Evolutionary conservation across 2,888 invertebrate genomes (phyloP).

Genomic region (Tenthredo livida): DNA sequence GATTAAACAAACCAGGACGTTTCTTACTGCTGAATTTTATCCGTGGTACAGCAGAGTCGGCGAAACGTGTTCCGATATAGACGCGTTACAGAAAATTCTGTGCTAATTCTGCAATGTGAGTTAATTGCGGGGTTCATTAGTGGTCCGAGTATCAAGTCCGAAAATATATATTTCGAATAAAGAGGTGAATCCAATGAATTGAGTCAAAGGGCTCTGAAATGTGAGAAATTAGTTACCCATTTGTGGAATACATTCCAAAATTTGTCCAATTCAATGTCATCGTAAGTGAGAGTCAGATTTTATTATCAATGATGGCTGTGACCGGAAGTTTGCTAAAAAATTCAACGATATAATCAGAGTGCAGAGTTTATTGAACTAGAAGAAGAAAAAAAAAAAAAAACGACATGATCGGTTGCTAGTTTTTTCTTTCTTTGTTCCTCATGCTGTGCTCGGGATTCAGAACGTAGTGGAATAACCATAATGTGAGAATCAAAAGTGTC

Average conservation of each 20-base stretch:
- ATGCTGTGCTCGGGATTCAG: background rate
- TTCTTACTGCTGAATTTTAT: background rate
- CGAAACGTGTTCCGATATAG: background rate
- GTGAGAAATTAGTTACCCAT: background rate
- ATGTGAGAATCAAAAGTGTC: conserved; percentile 21
- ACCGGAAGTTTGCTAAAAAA: background rate
- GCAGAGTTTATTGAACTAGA: background rate
- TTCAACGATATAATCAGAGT: background rate
- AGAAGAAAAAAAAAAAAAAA: background rate
- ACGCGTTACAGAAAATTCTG: background rate
- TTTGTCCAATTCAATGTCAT: background rate
- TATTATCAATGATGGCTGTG: background rate
- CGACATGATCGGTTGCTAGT: background rate
- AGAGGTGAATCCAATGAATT: background rate
- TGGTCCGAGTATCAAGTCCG: no score
- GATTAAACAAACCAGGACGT: background rate
- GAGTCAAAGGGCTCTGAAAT: background rate
- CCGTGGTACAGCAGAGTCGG: background rate
- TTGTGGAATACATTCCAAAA: background rate
- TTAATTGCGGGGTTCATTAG: background rate
- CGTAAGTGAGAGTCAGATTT: background rate
- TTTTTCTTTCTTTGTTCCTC: background rate
- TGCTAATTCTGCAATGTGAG: background rate
- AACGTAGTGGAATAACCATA: background rate
- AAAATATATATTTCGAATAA: background rate